Evolutionary conservation across 2,888 invertebrate genomes (phyloP).

Genomic region (Leptodirus hochenwartii): DNA sequence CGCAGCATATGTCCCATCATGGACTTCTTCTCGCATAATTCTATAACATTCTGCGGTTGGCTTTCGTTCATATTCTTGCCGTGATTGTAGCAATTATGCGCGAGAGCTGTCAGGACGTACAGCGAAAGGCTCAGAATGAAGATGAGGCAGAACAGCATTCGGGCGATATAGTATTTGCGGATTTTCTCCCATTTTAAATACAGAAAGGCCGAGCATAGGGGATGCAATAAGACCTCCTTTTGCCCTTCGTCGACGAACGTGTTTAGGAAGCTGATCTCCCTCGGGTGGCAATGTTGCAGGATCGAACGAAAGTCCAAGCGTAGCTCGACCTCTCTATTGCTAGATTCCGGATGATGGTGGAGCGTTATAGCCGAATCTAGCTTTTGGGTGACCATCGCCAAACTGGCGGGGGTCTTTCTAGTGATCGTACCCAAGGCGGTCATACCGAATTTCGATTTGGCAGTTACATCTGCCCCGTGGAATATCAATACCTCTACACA

Average conservation of each 20-base stretch:
- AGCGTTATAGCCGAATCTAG: slow-evolving; percentile 63
- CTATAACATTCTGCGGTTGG: slow-evolving; percentile 54
- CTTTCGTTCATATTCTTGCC: slow-evolving; percentile 46
- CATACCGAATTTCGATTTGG: slow-evolving; percentile 71
- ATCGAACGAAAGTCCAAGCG: slow-evolving; percentile 69
- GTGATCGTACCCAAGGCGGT: slow-evolving; percentile 73
- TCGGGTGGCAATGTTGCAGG: slow-evolving; percentile 63
- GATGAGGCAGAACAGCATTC: slow-evolving; percentile 58
- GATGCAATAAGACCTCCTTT: slow-evolving; percentile 71
- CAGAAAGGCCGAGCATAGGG: slow-evolving; percentile 71
- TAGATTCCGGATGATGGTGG: slow-evolving; percentile 58
- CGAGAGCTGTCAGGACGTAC: slow-evolving; percentile 64
- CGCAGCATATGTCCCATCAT: slow-evolving; percentile 57
- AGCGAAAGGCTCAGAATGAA: slow-evolving; percentile 66
- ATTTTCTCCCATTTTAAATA: slow-evolving; percentile 85
- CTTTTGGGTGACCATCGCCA: slow-evolving; percentile 66
- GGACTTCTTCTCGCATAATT: slow-evolving; percentile 60
- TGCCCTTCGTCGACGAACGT: slow-evolving; percentile 80
- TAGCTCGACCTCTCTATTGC: slow-evolving; percentile 63
- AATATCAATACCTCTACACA: slow-evolving; percentile 72
- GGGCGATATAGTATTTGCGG: slow-evolving; percentile 67
- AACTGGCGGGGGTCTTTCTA: slow-evolving; percentile 69
- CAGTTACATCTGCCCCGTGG: slow-evolving; percentile 77
- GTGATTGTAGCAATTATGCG: slow-evolving; percentile 71
- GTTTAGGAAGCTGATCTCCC: slow-evolving; percentile 72